These are phyloP conservation scores for Eulithis testata DNA, from an alignment of 2,888 invertebrate genomes.

Conservation along the genomic window DNA sequence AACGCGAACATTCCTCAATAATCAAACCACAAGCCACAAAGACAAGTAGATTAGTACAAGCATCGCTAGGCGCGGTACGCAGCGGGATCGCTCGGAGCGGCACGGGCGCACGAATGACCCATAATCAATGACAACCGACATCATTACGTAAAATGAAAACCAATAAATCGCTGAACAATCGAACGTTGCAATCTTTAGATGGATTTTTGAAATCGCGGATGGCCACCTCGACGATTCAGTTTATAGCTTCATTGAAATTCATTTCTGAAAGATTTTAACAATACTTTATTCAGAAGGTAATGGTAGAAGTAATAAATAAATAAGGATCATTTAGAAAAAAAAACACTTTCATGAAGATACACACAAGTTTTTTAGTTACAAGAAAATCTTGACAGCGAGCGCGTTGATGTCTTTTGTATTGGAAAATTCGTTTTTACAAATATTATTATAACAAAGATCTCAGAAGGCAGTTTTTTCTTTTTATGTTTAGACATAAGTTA, in stretches of 20 bases:
- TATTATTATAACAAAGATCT: background rate
- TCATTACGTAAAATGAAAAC: conserved; percentile 49
- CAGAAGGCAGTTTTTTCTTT: too few relatives aligned
- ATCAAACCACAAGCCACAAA: conserved; percentile 8
- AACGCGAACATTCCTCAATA: conserved; percentile 8
- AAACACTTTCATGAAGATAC: too few relatives aligned
- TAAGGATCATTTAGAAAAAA: too few relatives aligned
- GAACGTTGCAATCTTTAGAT: conserved; percentile 31
- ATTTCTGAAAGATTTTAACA: background rate
- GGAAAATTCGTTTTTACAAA: background rate
- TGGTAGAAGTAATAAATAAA: too few relatives aligned
- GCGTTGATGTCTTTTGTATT: conserved; percentile 33
- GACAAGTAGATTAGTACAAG: conserved; percentile 22
- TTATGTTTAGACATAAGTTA: too few relatives aligned
- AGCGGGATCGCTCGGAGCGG: conserved; percentile 48
- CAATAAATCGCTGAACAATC: conserved; percentile 48
- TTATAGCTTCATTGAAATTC: conserved; percentile 23
- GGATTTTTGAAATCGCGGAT: conserved; percentile 36
- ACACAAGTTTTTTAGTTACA: background rate
- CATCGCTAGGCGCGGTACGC: conserved; percentile 41
- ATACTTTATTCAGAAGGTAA: too few relatives aligned
- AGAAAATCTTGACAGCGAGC: background rate
- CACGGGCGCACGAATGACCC: conserved; percentile 51
- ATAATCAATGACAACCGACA: conserved; percentile 60
- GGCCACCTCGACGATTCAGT: conserved; percentile 23